Base-by-base conservation (phyloP, 1,140 invertebrate species). In the Bombyx mori region DNA sequence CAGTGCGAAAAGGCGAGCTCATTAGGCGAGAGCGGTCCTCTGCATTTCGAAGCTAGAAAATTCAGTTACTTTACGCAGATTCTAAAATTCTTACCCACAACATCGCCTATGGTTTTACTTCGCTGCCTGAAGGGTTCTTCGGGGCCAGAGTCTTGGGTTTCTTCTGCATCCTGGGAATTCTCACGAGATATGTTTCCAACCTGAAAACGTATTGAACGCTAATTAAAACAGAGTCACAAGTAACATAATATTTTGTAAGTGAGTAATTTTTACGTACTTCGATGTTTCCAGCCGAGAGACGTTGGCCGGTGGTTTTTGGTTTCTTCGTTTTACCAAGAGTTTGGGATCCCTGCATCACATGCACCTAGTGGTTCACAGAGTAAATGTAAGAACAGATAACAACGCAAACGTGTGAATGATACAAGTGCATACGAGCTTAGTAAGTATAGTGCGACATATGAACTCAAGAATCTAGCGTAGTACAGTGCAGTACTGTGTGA, bases 71-170 rank as follows among this genome's bases (percentile, higher is more conserved):
- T 35, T 35, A 35, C 26, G 26, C 26, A 35, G 26, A 35, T 35
- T 35, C 26, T 35, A 5, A 35, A 35, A 35, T 35, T 35, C 66
- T 91, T 77, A 95, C 94, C 93, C 69, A 91, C 89, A 47, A 91
- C 90, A 81, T 98, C 96, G 63, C 95, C 95, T 62, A 97, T 91
- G 1, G 96, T 97, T 89, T 96, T 97, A 88, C 96, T 97, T 61
- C 96, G 90, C 58, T 92, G 91, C 66, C 96, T 91, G 86, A 97
- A 97, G 62, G 89, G 89, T 44, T 89, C 88, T 57, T 89, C 69
- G 71, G 79, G 57, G 68, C 84, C 68, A 62, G 88, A 63, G 58
- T 90, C 86, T 61, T 85, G 89, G 43, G 89, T 89, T 61, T 90
- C 89, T 6, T 90, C 89, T 4, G 80, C 80, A 54, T 91, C 90